phyloP scores from a whole-genome alignment of 64 coral and sea anemone species.

The Astreopora myriophthalma region DNA sequence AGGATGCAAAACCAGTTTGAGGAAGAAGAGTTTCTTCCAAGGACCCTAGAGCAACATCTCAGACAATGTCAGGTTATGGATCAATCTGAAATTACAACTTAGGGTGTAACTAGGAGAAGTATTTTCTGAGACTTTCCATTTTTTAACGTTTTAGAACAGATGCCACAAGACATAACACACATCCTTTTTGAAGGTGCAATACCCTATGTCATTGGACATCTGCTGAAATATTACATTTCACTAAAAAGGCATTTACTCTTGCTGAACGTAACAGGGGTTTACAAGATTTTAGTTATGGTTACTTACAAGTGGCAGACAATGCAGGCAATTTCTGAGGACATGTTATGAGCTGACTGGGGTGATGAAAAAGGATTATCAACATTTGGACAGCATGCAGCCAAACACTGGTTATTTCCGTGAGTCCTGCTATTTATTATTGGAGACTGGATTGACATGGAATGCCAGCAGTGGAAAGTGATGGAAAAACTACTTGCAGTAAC shows the following conservation, averaged over 20 bases:
- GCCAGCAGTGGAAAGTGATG: not conserved
- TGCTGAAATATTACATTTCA: slow-evolving; percentile 14
- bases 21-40: slow-evolving; percentile 62
- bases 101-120: slow-evolving; percentile 60
- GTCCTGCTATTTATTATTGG: not conserved
- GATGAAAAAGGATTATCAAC: not conserved
- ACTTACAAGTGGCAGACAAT: slow-evolving; percentile 15
- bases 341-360: slow-evolving; percentile 5
- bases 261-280: not conserved
- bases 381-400: slow-evolving; percentile 10
- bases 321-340: not conserved
- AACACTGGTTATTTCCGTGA: slow-evolving; percentile 8
- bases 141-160: slow-evolving; percentile 69
- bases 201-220: slow-evolving; percentile 40
- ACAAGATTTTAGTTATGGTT: slow-evolving; percentile 14
- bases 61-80: slow-evolving; percentile 25
- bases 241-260: slow-evolving; percentile 21
- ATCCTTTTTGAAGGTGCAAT: slow-evolving; percentile 69
- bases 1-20: slow-evolving; percentile 51
- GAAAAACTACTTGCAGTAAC: not conserved
- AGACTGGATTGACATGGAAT: slow-evolving; percentile 9
- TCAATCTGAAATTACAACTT: slow-evolving; percentile 33
- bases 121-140: slow-evolving; percentile 64
- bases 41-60: slow-evolving; percentile 46
- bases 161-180: slow-evolving; percentile 75